Percentiles rank a stretch among this genome's conserved stretches.
Conservation (phyloP, 2,888 invertebrate genomes). For the Gastrophysa polygoni region DNA sequence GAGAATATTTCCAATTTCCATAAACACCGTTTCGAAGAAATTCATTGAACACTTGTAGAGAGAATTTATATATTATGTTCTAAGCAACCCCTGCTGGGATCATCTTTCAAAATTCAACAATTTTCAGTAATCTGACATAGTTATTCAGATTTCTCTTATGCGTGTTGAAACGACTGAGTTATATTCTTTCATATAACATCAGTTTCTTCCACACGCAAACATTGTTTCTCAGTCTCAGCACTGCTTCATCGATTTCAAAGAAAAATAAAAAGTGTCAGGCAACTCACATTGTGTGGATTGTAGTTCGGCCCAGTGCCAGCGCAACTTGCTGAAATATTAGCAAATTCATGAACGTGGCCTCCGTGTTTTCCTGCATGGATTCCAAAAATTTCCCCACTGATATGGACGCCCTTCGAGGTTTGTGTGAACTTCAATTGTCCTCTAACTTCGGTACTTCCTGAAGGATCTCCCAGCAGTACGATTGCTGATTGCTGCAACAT, state of each 20-base stretch:
- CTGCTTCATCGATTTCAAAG: background rate
- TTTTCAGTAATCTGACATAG: too few relatives aligned
- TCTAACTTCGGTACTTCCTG: slow-evolving; percentile 27
- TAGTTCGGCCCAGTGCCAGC: slow-evolving; percentile 70
- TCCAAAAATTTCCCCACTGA: slow-evolving; percentile 36
- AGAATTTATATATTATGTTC: too few relatives aligned
- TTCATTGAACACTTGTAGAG: too few relatives aligned
- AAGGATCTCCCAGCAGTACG: slow-evolving; percentile 29
- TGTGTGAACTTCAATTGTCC: slow-evolving; percentile 30
- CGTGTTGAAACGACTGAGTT: too few relatives aligned
- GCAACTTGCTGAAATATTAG: slow-evolving; percentile 38
- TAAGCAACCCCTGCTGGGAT: too few relatives aligned
- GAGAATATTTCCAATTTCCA: too few relatives aligned
- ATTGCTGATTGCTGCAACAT: slow-evolving; percentile 2
- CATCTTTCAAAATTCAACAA: too few relatives aligned
- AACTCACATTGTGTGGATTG: slow-evolving; percentile 76
- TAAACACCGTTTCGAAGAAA: too few relatives aligned
- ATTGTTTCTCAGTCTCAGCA: too few relatives aligned
- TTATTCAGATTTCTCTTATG: too few relatives aligned
- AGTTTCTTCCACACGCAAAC: too few relatives aligned
- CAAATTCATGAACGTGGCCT: slow-evolving; percentile 43
- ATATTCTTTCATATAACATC: too few relatives aligned
- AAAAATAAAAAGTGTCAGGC: background rate
- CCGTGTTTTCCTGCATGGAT: slow-evolving; percentile 40
- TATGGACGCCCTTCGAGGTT: slow-evolving; percentile 16